These are phyloP conservation scores for Enteromius thamalakanensis DNA, from an alignment of 2,797 vertebrate species.

Conservation along the genomic window DNA sequence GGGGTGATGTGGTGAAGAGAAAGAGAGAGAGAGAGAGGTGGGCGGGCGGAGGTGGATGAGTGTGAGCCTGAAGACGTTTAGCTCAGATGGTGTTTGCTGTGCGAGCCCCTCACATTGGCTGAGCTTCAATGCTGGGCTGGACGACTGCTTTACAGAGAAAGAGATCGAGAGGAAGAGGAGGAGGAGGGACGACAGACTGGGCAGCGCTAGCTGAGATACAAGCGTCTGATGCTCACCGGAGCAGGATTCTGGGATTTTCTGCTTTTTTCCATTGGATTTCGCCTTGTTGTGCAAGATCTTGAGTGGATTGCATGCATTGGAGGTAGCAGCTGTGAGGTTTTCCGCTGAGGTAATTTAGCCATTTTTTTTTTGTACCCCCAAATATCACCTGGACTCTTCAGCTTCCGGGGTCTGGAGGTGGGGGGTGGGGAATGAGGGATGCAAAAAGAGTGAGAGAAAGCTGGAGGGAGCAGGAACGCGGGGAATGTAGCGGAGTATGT, in stretches of 20 bases:
- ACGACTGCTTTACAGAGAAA: conserved; percentile 55
- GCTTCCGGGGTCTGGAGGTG: conserved; percentile 57
- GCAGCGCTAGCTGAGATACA: conserved; percentile 74
- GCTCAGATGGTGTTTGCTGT: conserved; percentile 74
- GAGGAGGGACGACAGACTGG: conserved; percentile 71
- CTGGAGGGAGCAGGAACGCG: conserved; percentile 54
- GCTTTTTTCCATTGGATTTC: conserved; percentile 29
- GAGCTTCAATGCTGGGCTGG: conserved; percentile 73
- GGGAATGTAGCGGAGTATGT: conserved; percentile 53
- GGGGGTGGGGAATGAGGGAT: conserved; percentile 38
- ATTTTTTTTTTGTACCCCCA: not conserved
- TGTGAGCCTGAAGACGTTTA: conserved; percentile 78
- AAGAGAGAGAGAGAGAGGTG: conserved; percentile 55
- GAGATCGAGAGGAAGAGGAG: conserved; percentile 58
- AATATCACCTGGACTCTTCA: conserved; percentile 31
- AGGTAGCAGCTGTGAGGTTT: not conserved
- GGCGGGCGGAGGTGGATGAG: conserved; percentile 81
- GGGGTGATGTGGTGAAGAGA: conserved; percentile 36
- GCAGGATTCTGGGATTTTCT: conserved; percentile 46
- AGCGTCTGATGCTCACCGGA: conserved; percentile 65
- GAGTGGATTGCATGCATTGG: conserved; percentile 20
- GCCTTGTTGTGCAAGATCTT: conserved; percentile 15
- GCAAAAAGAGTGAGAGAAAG: conserved; percentile 38
- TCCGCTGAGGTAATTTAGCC: conserved; percentile 58
- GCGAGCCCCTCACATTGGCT: conserved; percentile 84